Percentiles rank a stretch among this genome's conserved stretches.
phyloP scores from a whole-genome alignment of 2,113 vertebrate species.

The Catharus minimus region DNA sequence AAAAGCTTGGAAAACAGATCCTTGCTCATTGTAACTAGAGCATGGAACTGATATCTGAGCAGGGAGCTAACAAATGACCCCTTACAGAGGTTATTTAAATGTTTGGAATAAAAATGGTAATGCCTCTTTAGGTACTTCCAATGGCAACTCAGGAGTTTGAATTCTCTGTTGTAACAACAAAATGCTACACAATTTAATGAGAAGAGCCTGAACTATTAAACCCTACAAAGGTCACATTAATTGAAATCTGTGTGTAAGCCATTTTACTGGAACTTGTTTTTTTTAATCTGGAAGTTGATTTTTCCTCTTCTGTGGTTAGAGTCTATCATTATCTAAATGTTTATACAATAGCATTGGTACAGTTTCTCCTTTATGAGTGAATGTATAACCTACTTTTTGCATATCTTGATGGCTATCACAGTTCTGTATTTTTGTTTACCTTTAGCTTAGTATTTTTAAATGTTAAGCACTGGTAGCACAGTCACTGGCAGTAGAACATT shows the following conservation, averaged over 20 bases:
- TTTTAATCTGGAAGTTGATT: not conserved
- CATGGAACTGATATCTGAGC: constrained; percentile 50
- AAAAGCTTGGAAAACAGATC: constrained; percentile 33
- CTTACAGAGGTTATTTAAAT: constrained; percentile 66
- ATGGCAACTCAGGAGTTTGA: constrained; percentile 10
- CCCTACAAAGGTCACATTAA: constrained; percentile 7
- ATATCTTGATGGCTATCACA: not conserved
- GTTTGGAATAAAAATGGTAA: constrained; percentile 64
- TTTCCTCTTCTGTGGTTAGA: constrained; percentile 3
- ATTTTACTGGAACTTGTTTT: not conserved
- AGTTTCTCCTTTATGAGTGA: not conserved
- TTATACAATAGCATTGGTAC: not conserved
- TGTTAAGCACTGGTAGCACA: not conserved
- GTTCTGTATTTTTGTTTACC: not conserved
- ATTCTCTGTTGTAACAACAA: constrained; percentile 15
- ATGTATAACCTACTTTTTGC: not conserved
- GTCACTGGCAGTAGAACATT: not conserved
- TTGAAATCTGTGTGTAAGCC: constrained; percentile 1
- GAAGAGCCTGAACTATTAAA: not conserved
- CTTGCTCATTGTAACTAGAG: constrained; percentile 6
- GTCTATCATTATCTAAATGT: not conserved
- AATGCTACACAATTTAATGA: constrained; percentile 12
- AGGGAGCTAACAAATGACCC: constrained; percentile 57
- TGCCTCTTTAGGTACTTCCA: constrained; percentile 52
- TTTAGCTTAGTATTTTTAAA: not conserved